Percentiles rank a stretch among this genome's conserved stretches.
phyloP scores from a whole-genome alignment of 2,113 vertebrate genomes.

The Atherinomorus stipes region DNA sequence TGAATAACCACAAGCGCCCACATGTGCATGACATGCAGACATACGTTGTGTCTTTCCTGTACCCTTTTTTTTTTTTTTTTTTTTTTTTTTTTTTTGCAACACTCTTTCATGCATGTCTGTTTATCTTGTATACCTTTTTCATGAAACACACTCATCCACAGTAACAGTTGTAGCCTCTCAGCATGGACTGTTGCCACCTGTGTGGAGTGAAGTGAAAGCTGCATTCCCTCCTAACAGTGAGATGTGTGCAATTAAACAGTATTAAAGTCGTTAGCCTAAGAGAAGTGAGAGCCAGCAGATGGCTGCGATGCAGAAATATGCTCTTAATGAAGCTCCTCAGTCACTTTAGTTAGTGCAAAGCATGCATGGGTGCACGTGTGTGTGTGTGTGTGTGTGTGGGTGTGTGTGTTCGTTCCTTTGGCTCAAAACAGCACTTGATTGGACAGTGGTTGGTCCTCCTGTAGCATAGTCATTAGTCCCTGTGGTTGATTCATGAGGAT shows the following conservation, averaged over 20 bases:
- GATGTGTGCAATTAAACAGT: constrained; percentile 74
- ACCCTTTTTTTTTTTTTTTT: too few species aligned
- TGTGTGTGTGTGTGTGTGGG: neutral
- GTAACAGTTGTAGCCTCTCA: constrained; percentile 44
- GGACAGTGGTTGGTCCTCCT: constrained; percentile 44
- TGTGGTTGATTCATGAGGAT: constrained; percentile 45
- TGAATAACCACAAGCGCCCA: constrained; percentile 30
- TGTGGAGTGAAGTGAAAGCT: constrained; percentile 37
- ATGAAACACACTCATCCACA: neutral
- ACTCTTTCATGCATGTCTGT: neutral
- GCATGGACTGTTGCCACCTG: constrained; percentile 65
- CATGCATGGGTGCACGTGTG: neutral
- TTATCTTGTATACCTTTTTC: too few species aligned
- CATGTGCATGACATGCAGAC: constrained; percentile 2
- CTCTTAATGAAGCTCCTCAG: constrained; percentile 73
- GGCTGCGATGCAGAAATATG: constrained; percentile 66
- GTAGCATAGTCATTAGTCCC: constrained; percentile 48
- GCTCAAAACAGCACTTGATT: constrained; percentile 55
- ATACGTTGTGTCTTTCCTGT: neutral
- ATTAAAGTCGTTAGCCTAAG: constrained; percentile 75
- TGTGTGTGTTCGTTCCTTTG: constrained; percentile 20
- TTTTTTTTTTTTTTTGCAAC: too few species aligned
- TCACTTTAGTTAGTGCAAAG: constrained; percentile 35
- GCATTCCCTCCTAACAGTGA: constrained; percentile 54
- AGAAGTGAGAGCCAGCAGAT: constrained; percentile 74